Base-by-base conservation (phyloP, 2,113 vertebrate species). In the Dunckerocampus dactyliophorus region DNA sequence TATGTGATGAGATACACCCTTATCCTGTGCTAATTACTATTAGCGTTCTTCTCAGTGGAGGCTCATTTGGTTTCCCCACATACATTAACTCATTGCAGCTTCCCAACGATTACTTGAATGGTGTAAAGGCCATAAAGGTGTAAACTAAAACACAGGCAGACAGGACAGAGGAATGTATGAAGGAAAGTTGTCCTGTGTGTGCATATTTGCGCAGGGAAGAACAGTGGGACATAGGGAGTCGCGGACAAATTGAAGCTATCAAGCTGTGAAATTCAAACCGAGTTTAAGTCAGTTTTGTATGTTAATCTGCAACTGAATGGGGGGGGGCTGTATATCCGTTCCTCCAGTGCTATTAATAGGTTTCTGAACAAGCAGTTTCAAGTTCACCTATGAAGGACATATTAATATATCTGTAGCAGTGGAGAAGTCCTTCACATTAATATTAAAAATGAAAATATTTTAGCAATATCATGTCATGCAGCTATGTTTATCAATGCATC, bases 281-380 rank as follows among this genome's bases (percentile, higher is more conserved):
- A 55, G 67, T 61, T 20, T 52, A 49, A 47, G 51, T 0, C 65
- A 65, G 37, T 62, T 79, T 75, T 47, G 42, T 73, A 56, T 47
- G 31, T 69, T 73, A 62, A 83, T 74, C 62, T 72, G 52, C 61
- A 58, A 76, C 65, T 75, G 50, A 65, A 65, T 59, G 64, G 79
- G 72, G 62, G 79, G 72, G 62, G 47, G 31, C 55, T 54, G 57
- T 50, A 24, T 54, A 59, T 72, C 61, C 62, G 24, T 56, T 63
- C 76, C 53, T 69, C 52, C 50, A 62, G 8, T 47, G 61, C 75
- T 84, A 84, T 71, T 80, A 74, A 77, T 74, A 84, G 66, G 79
- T 63, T 45, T 74, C 62, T 70, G 65, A 75, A 69, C 39, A 21
- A 45, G 50, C n/a, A 47, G 45, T 60, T 72, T 75, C 69, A 74